These are phyloP conservation scores for Chaenodraco wilsoni DNA, from an alignment of 2,797 vertebrate genomes.

Conservation along the genomic window DNA sequence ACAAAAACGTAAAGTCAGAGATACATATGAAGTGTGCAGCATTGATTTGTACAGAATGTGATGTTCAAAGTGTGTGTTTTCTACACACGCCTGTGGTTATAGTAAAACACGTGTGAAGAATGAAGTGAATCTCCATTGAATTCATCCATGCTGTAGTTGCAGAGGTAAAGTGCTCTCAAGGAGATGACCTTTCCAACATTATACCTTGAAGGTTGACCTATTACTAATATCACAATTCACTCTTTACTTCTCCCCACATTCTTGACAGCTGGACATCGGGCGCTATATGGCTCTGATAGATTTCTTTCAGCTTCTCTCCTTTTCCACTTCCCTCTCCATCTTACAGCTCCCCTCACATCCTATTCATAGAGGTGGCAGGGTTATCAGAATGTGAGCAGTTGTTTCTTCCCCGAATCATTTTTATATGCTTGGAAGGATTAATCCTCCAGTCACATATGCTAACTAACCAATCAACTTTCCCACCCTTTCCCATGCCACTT, in stretches of 20 bases:
- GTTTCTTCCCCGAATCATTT: slow-evolving; percentile 51
- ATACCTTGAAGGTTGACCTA: slow-evolving; percentile 68
- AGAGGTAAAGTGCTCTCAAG: slow-evolving; percentile 55
- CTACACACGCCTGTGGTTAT: background rate
- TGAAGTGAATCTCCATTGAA: slow-evolving; percentile 20
- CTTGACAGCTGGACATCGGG: slow-evolving; percentile 46
- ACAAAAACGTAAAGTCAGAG: background rate
- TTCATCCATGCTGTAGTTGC: slow-evolving; percentile 28
- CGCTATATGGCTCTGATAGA: background rate
- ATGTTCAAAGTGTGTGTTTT: slow-evolving; percentile 18
- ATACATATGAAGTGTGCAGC: background rate
- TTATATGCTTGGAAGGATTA: slow-evolving; percentile 48
- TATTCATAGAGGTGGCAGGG: slow-evolving; percentile 48
- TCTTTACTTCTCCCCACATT: slow-evolving; percentile 23
- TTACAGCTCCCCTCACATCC: slow-evolving; percentile 36
- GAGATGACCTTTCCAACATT: slow-evolving; percentile 65
- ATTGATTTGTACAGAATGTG: background rate
- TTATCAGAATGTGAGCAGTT: slow-evolving; percentile 60
- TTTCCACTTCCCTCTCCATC: slow-evolving; percentile 8
- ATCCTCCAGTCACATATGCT: slow-evolving; percentile 51
- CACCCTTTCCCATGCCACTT: background rate
- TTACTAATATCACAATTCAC: slow-evolving; percentile 60
- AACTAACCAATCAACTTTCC: slow-evolving; percentile 52
- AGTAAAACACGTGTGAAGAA: background rate
- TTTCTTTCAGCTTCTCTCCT: too few relatives aligned